Evolutionary conservation across 1,140 invertebrate genomes (phyloP), one percentile per base, ranked within the genome.

Genomic region (Thereuonema tuberculata): DNA sequence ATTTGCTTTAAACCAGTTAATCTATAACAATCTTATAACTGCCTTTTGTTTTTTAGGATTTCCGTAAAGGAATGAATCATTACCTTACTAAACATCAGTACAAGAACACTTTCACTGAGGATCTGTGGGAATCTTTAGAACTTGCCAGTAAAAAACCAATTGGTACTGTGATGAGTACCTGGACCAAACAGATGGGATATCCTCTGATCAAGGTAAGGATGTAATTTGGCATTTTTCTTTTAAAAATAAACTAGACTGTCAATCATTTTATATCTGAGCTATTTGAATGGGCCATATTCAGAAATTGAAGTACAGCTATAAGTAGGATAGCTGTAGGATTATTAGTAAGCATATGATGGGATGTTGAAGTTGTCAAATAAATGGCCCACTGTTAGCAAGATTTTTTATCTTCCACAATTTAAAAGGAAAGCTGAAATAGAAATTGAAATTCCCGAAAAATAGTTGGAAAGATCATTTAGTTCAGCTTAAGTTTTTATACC

Each of bases 151-250:
- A 84, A 0, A 93, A 96, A 72, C 87, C 92, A n/a, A 86, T 99
- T 0, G 81, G 80, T 2, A 80, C 80, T 29, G 84, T 99, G 0
- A 99, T 99, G 96, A 86, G 86, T 1, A 88, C 86, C 15, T 98
- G 94, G 94, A 97, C 90, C 0, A 78, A 80, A 67, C 89, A 95
- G 71, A 92, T 90, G 81, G 94, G 93, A 25, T 97, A 90, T 69
- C 92, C 91, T 9, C 76, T 84, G 1, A 69, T 85, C 0, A 72
- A 68, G 43, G 79, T 80, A 14, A 50, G 48, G n/a, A 43, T 43
- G n/a, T 43, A 43, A 43, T 43, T 43, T 43, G 37, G 37, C 37
- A 9, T 43, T 43, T 43, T 12, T 12, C 37, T 9, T 43, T 43
- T 12, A n/a, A 12, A 12, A 43, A 43, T n/a, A 43, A 43, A 43